Evolutionary conservation across 2,113 vertebrate genomes (phyloP).

Genomic region (Seriola aureovittata): DNA sequence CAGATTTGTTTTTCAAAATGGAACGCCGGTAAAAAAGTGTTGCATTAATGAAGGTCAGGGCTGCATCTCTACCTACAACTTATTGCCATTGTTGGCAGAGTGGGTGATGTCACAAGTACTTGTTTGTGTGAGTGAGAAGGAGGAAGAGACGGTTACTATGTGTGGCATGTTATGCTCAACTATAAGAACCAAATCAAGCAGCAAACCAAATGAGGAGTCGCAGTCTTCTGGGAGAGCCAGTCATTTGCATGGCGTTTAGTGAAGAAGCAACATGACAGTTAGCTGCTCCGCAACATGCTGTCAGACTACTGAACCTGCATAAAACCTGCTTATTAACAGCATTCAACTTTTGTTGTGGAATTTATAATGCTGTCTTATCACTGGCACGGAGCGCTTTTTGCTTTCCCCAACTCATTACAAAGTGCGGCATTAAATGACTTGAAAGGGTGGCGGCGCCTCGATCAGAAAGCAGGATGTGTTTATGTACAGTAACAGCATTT

Average conservation of each 20-base stretch:
- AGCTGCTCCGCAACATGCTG: constrained; percentile 37
- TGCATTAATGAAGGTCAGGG: constrained; percentile 37
- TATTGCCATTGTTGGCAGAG: constrained; percentile 35
- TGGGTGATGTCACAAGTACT: not conserved
- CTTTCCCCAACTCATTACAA: constrained; percentile 5
- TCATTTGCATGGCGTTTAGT: constrained; percentile 60
- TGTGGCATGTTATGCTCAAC: constrained; percentile 6
- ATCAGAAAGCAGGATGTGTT: not conserved
- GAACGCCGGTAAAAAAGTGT: constrained; percentile 16
- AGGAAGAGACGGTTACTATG: constrained; percentile 25
- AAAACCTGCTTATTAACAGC: constrained; percentile 57
- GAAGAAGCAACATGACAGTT: constrained; percentile 62
- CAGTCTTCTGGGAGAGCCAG: constrained; percentile 57
- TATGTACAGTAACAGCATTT: not conserved
- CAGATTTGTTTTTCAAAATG: constrained; percentile 51
- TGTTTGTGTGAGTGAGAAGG: not conserved
- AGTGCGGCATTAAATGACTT: not conserved
- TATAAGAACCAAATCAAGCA: constrained; percentile 57
- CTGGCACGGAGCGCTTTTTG: not conserved
- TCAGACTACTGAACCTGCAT: constrained; percentile 59
- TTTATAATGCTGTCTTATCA: constrained; percentile 5
- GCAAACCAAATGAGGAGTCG: constrained; percentile 47
- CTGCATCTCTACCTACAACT: not conserved
- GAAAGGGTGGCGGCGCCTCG: not conserved
- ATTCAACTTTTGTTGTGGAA: constrained; percentile 48